Percentiles rank a stretch among this genome's conserved stretches.
Conservation (phyloP, 2,888 invertebrate species). For the Chirona hameri region DNA sequence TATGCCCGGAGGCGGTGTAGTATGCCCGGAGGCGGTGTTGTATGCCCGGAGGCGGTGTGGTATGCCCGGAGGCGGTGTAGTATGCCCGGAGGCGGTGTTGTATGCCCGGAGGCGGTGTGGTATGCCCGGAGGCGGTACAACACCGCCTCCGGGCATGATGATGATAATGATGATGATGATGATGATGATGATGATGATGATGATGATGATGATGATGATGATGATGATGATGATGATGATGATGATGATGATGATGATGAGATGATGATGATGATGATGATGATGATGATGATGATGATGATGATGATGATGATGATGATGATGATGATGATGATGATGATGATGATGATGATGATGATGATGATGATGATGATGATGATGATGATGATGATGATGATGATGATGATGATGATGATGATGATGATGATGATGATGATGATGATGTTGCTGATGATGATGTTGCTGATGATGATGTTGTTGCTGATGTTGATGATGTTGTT, state of each 20-base stretch:
- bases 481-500: too few species aligned
- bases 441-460: too few species aligned
- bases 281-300: slow-evolving; percentile 22
- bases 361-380: slow-evolving; percentile 22
- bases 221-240: slow-evolving; percentile 22
- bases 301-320: slow-evolving; percentile 10
- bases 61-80: too few species aligned
- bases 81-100: too few species aligned
- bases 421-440: slow-evolving; percentile 22
- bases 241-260: too few species aligned
- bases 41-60: too few species aligned
- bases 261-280: too few species aligned
- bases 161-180: slow-evolving; percentile 22
- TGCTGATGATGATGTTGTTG: too few species aligned
- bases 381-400: slow-evolving; percentile 22
- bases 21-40: too few species aligned
- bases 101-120: too few species aligned
- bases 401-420: slow-evolving; percentile 22
- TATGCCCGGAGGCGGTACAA: too few species aligned
- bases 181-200: slow-evolving; percentile 22
- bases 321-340: slow-evolving; percentile 22
- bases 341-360: slow-evolving; percentile 22
- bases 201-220: slow-evolving; percentile 22
- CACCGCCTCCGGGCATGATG: not conserved
- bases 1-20: too few species aligned